Percentiles rank a stretch among this genome's conserved stretches.
These are phyloP conservation scores for Telmatherina bonti DNA, from an alignment of 2,797 vertebrate genomes.

Conservation along the genomic window DNA sequence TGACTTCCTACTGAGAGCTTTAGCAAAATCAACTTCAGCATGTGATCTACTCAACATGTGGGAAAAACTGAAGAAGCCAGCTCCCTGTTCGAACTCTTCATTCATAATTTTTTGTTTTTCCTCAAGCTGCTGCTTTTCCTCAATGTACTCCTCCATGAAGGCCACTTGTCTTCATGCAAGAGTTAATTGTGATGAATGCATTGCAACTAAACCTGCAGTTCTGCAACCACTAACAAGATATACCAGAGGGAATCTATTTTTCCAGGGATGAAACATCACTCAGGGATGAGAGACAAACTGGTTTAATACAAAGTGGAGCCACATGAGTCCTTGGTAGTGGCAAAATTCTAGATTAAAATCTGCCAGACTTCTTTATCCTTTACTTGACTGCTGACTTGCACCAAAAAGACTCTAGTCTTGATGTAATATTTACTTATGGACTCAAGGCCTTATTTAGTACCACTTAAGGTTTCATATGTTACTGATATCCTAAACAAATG, in stretches of 20 bases:
- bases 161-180: constrained; percentile 15
- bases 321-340: background rate
- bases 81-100: constrained; percentile 1
- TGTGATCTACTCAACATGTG: constrained; percentile 9
- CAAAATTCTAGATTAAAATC: background rate
- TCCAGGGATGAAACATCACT: background rate
- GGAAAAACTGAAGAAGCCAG: constrained; percentile 2
- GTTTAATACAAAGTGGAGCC: constrained; percentile 5
- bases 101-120: background rate
- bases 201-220: background rate
- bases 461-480: background rate
- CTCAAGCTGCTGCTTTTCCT: background rate
- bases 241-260: constrained; percentile 5
- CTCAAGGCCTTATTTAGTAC: background rate
- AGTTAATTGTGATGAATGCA: background rate
- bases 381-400: constrained; percentile 5
- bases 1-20: background rate
- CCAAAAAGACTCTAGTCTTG: background rate
- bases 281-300: constrained; percentile 9
- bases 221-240: background rate
- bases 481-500: too few species aligned
- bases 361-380: constrained; percentile 2
- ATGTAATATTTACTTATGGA: background rate
- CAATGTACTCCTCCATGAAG: background rate
- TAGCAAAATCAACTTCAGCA: constrained; percentile 6